phyloP scores from a whole-genome alignment of 2,113 vertebrate species.

The Physeter macrocephalus region DNA sequence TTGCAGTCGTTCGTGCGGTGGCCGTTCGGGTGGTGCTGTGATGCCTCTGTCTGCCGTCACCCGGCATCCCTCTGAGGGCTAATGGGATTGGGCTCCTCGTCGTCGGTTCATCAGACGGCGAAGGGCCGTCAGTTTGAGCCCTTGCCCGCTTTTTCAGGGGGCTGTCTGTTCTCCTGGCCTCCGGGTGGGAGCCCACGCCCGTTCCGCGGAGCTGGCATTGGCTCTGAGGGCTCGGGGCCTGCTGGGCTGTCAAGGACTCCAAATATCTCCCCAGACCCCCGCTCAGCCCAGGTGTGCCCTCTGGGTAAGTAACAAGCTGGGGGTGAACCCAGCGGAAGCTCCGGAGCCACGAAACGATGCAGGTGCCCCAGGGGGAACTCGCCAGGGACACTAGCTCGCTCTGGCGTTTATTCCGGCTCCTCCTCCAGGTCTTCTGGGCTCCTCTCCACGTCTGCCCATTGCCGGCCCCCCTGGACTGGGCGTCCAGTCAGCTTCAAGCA shows the following conservation, averaged over 20 bases:
- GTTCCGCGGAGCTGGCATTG: not conserved
- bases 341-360: not conserved
- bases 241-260: not conserved
- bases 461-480: not conserved
- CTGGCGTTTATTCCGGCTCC: not conserved
- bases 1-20: rapidly evolving
- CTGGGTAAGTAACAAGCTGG: not conserved
- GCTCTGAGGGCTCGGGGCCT: too few species aligned
- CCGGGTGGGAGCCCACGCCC: rapidly evolving
- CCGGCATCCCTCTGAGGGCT: not conserved
- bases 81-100: not conserved
- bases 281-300: not conserved
- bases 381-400: not conserved
- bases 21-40: rapidly evolving
- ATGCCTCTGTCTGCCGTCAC: not conserved
- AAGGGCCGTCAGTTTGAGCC: not conserved
- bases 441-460: rapidly evolving
- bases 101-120: rapidly evolving
- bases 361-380: not conserved
- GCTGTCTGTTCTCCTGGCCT: not conserved
- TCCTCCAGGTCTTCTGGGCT: not conserved
- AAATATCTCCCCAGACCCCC: not conserved
- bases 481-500: not conserved
- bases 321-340: not conserved
- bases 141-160: not conserved